Base-by-base conservation (phyloP, 30 jellyfish, hydroid and myxozoan genomes). In the Chrysaora quinquecirrha region DNA sequence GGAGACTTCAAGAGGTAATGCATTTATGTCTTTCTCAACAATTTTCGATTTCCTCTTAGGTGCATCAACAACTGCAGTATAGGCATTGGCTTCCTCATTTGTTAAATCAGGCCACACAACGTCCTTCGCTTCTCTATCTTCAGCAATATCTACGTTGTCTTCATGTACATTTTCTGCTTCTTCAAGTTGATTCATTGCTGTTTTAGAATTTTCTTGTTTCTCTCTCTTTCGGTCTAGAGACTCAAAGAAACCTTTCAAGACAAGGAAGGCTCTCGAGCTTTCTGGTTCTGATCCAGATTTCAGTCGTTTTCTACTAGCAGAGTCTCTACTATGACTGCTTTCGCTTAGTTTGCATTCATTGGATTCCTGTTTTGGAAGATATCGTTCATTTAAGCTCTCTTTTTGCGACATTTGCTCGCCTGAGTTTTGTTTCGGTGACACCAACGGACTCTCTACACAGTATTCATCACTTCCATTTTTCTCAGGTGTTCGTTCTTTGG, bases 261-360 rank as follows among this genome's bases (percentile, higher is more conserved):
- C 69, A 16, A 78, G 52, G n/a, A 56, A 47, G 1, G 92, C 73
- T 34, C 67, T 82, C 27, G 92, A 82, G 18, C 85, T 68, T 62
- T 70, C 85, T 49, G 62, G 90, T 3, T 58, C 83, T 27, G 90
- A 80, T 3, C 62, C 79, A 1, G 92, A 82, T n/a, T 75, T 74
- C 18, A 76, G 21, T 18, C 85, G 64, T 30, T 67, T 58, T 61
- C 66, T 82, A 46, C 92, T 34, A 7, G 28, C 22, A 28, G 92
- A 82, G 29, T 82, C 92, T 34, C 49, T 82, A 58, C 92, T 82
- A 80, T 82, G 63, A 30, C 78, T 82, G 21, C 78, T 48, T 67
- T 82, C 92, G 38, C 92, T 82, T 20, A 82, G 71, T 66, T 63
- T 82, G 7, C 85, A 82, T n/a, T 82, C 85, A 34, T 56, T 82